Evolutionary conservation across 37 sponge, comb jelly and placozoan species (phyloP), one percentile per base, ranked within the genome.

Genomic region (Beroe ovata): DNA sequence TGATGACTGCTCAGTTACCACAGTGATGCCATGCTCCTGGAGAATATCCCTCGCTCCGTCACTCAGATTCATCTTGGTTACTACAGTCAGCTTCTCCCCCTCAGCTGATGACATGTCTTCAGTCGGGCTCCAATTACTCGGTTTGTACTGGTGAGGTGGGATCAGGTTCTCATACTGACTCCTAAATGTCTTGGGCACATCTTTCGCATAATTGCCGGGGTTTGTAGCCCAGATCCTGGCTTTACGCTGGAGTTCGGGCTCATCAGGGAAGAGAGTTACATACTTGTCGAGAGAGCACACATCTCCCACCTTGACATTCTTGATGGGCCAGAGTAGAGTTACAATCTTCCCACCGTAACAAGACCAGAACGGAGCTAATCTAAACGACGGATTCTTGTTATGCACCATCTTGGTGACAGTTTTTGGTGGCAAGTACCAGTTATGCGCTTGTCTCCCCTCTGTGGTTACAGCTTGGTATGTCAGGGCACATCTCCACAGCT

Each of bases 381-480:
- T 38, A 25, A 77, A 77, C 1, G 26, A 42, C 14, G 84, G 84
- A n/a, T 20, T 90, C 22, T 40, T 29, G 35, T 30, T 60, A 22
- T 64, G 66, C 59, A 90, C 60, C 60, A 58, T 63, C 14, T 64
- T 64, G n/a, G 64, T 35, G 54, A 64, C 54, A 1, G 54, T 60
- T 38, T 32, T 35, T 41, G 60, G 71, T 33, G 71, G 71, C 2
- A 54, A 60, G 19, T 64, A 64, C 41, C 42, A 38, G 25, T 64
- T 90, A 3, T 54, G 60, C 22, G 30, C 71, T 1, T 90, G 28
- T 35, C 2, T 64, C 20, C 90, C 90, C 29, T 66, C 90, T 8
- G 32, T 6, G 16, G 90, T 90, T 29, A 90, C 90, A 42, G 90
- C 90, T 29, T 64, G 71, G 30, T 90, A 90, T 11, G 71, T 66